Percentiles rank a stretch among this genome's conserved stretches.
These are phyloP conservation scores for Crocallis elinguaria DNA, from an alignment of 2,888 invertebrate genomes.

Conservation along the genomic window DNA sequence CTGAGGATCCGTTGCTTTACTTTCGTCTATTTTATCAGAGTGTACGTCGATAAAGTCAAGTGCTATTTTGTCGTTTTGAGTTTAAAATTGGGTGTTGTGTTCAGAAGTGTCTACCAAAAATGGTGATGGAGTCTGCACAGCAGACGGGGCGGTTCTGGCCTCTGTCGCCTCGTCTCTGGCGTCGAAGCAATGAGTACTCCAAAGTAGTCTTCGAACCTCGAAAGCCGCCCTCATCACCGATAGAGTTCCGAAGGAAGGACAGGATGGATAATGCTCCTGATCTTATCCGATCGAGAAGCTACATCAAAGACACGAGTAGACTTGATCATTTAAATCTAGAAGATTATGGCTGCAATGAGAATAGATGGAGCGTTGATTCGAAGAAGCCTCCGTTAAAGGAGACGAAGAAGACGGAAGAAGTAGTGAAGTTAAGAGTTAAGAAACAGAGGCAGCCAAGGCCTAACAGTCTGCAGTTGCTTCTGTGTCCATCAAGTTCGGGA, in stretches of 20 bases:
- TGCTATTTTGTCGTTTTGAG: conserved; percentile 16
- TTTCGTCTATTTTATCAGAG: conserved; percentile 2
- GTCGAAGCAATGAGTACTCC: conserved; percentile 77
- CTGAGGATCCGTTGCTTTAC: background rate
- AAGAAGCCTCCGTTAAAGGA: conserved; percentile 69
- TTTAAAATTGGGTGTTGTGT: conserved; percentile 37
- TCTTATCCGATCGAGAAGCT: conserved; percentile 63
- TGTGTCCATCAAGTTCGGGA: conserved; percentile 77
- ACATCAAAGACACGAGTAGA: conserved; percentile 58
- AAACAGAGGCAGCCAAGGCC: conserved; percentile 75
- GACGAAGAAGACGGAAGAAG: conserved; percentile 53
- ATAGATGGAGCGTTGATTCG: conserved; percentile 67
- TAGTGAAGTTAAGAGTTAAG: conserved; percentile 71
- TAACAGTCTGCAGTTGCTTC: conserved; percentile 74
- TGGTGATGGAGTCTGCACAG: conserved; percentile 79
- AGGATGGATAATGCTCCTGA: conserved; percentile 65
- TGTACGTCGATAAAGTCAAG: conserved; percentile 61
- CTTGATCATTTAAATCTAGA: conserved; percentile 69
- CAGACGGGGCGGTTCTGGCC: conserved; percentile 77
- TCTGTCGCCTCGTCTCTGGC: conserved; percentile 76
- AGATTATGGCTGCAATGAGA: conserved; percentile 47
- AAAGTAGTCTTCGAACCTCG: conserved; percentile 79
- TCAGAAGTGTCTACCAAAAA: conserved; percentile 56
- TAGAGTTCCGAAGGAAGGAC: conserved; percentile 59
- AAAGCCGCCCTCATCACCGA: conserved; percentile 69